A percentile compares a stretch with the other conserved stretches of the same genome.
Conservation (phyloP, 2,888 invertebrate genomes). For the Sarcophaga caerulescens region DNA sequence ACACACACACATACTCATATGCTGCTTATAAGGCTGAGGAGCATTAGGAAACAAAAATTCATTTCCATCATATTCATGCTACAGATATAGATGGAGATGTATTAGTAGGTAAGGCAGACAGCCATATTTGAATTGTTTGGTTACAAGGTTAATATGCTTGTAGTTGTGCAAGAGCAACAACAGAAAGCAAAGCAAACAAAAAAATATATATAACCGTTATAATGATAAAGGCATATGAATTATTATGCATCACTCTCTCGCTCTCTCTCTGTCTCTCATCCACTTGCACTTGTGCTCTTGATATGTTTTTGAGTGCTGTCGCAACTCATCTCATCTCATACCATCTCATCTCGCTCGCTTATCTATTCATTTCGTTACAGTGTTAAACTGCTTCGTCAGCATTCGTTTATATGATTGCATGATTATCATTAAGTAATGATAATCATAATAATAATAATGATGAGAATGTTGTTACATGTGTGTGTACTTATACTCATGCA, state of each 20-base stretch:
- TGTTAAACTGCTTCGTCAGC: neutral
- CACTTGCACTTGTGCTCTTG: too few relatives aligned
- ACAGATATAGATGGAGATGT: neutral
- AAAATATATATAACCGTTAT: neutral
- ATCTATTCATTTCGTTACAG: neutral
- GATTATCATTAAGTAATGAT: neutral
- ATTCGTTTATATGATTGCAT: neutral
- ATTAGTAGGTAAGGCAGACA: conserved; percentile 23
- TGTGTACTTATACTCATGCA: neutral
- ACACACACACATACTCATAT: neutral
- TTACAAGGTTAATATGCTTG: conserved; percentile 58
- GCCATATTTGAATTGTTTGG: conserved; percentile 44
- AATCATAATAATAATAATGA: neutral
- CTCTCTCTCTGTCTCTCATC: too few relatives aligned
- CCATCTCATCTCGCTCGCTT: neutral
- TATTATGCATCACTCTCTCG: neutral
- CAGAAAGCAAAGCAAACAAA: neutral
- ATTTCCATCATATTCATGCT: too few relatives aligned
- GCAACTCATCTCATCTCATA: neutral
- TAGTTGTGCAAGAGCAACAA: neutral
- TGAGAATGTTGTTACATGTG: neutral
- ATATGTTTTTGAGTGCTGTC: too few relatives aligned
- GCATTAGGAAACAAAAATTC: neutral
- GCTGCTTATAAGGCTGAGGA: neutral
- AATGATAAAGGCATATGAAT: neutral